phyloP scores from a whole-genome alignment of 2,888 invertebrate genomes.

The Himalopsyche anomala region DNA sequence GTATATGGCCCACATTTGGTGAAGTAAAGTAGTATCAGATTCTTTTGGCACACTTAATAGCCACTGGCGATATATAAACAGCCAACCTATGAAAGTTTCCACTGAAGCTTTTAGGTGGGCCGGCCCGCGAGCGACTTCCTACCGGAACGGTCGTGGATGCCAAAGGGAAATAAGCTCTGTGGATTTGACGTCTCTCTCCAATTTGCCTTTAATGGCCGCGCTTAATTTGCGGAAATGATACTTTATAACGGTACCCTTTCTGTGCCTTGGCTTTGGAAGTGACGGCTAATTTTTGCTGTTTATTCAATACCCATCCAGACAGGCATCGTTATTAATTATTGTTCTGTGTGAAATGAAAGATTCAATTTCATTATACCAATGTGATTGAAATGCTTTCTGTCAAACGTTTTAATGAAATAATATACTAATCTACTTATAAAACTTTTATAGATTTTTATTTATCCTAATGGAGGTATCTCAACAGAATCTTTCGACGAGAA shows the following conservation, averaged over 20 bases:
- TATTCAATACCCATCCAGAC: slow-evolving; percentile 6
- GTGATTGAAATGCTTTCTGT: no score
- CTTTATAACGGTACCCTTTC: background rate
- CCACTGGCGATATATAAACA: background rate
- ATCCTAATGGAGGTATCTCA: no score
- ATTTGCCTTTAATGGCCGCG: slow-evolving; percentile 5
- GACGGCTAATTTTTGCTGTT: background rate
- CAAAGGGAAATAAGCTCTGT: slow-evolving; percentile 10
- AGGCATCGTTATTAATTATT: background rate
- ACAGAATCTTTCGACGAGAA: no score
- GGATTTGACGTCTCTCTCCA: slow-evolving; percentile 18
- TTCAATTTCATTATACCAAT: background rate
- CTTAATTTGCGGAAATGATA: slow-evolving; percentile 34
- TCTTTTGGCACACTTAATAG: background rate
- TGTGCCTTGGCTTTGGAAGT: background rate
- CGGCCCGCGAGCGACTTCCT: slow-evolving; percentile 22
- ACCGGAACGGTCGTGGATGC: slow-evolving; percentile 2
- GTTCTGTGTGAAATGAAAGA: background rate
- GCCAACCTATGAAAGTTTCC: background rate
- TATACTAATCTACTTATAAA: no score
- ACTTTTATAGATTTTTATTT: no score
- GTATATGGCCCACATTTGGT: background rate
- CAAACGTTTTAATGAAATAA: no score
- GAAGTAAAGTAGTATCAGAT: background rate
- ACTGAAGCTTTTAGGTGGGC: background rate